Evolutionary conservation across 2,888 invertebrate species (phyloP), one percentile per base, ranked within the genome.

Genomic region (Patella depressa): DNA sequence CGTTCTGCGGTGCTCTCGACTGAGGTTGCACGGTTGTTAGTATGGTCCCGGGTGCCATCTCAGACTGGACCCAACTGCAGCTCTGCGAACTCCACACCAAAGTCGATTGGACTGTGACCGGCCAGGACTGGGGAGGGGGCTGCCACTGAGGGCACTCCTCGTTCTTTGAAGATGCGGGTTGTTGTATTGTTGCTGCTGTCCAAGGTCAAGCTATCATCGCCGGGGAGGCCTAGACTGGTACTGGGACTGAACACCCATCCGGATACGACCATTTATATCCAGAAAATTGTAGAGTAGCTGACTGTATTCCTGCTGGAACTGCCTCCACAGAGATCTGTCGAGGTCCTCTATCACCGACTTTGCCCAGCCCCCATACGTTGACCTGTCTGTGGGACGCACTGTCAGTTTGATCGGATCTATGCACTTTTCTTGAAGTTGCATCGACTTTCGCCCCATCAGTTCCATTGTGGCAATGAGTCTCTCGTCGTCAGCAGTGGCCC

Each of bases 231-330:
- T 17, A 59, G 59, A 4, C 59, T 59, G 59, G 59, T 59, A 59
- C 59, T 59, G 59, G 29, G 29, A 11, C 34, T 29, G 34, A 45
- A 19, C 71, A 12, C 34, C 29, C 15, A 34, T 53, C 53, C 19
- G 70, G 75, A 53, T 69, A 34, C 19, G 53, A 57, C 73, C 73
- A 59, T 77, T 73, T 3, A 77, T 53, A 24, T 73, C 77, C 19
- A 77, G 53, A 29, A 65, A 77, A 54, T 70, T 73, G 54, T 73
- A 73, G 19, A 77, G 77, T n/a, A 77, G 73, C 71, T 74, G 69
- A 54, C 29, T 55, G 71, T 78, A 75, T 7, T 78, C 75, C 54
- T 69, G 53, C 69, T 78, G 78, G 34, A 76, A 78, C 65, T 73
- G 78, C 19, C 78, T 24, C 78, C 72, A 78, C 70, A 78, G 65